Base-by-base conservation (phyloP, 2,797 vertebrate species). In the Phrynocephalus forsythii region DNA sequence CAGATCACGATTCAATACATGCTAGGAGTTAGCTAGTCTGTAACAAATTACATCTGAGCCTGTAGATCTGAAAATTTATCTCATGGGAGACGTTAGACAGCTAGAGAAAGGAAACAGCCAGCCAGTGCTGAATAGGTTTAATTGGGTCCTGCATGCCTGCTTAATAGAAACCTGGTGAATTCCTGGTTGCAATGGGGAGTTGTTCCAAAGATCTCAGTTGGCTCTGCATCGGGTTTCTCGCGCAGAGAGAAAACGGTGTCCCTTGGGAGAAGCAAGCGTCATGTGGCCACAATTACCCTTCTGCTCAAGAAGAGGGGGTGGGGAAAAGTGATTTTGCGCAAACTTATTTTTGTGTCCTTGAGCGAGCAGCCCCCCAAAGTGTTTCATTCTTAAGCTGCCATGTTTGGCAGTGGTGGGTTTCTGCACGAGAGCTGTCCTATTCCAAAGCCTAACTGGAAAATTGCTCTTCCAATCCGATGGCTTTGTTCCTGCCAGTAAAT, bases 111-210 rank as follows among this genome's bases (percentile, higher is more conserved):
- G 90, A 86, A 83, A 82, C 63, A 91, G 91, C 88, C 91, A 90
- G 52, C 50, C 76, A 69, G 83, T 56, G 72, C 71, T 86, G 92
- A n/a, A 3, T 38, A 24, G 67, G 24, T 95, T 94, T 94, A 94
- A 94, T 93, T 77, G 92, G 91, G 88, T 91, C 92, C 83, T 90
- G 83, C 72, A 91, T 90, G 91, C 79, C 91, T 86, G 92, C 86
- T 92, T 91, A 87, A 79, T 90, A 89, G 85, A 79, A 79, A 69
- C 90, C 72, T 69, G 28, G 87, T 93, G 91, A 79, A 52, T 92
- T 92, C 71, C 63, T 85, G 88, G 44, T 26, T 38, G 63, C 30
- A 3, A 44, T 33, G 87, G 83, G 50, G 80, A 87, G 90, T 3
- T 81, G 81, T 87, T 92, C 66, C 87, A 24, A 81, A 84, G 81